Conservation (phyloP, 2,113 vertebrate genomes). For the Dermatemys mawii region DNA sequence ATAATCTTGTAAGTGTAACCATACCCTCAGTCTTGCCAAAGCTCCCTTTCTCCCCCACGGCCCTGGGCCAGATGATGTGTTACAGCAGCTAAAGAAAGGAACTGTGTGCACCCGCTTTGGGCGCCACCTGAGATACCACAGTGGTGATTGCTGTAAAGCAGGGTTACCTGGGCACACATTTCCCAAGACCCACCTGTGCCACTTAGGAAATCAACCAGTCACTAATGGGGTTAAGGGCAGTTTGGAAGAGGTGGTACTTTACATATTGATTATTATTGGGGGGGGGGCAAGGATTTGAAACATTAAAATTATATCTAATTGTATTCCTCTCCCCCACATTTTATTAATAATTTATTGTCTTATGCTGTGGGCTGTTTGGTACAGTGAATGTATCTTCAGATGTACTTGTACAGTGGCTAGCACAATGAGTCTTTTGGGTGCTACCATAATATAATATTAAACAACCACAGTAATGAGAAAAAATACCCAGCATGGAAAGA, state of each 20-base stretch:
- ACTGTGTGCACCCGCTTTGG: not conserved
- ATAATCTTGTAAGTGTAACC: too few relatives aligned
- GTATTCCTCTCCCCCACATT: not conserved
- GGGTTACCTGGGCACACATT: not conserved
- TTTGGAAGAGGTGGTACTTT: not conserved
- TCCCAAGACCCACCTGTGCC: not conserved
- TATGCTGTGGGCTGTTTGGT: not conserved
- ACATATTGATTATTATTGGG: not conserved
- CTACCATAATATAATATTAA: not conserved
- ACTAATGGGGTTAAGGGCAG: not conserved
- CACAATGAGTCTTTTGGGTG: not conserved
- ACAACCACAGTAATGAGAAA: not conserved
- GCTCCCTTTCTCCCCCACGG: accelerated
- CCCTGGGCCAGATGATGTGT: accelerated
- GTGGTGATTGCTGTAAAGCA: not conserved
- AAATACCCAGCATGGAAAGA: not conserved
- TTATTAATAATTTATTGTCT: not conserved
- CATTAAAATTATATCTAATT: not conserved
- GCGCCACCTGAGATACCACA: not conserved
- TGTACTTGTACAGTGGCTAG: not conserved
- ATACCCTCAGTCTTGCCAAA: too few relatives aligned
- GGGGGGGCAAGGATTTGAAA: not conserved
- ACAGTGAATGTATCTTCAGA: not conserved
- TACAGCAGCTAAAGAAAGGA: not conserved
- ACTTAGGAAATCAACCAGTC: not conserved